Base-by-base conservation (phyloP, 92 coral and sea anemone genomes). In the Desmophyllum pertusum region DNA sequence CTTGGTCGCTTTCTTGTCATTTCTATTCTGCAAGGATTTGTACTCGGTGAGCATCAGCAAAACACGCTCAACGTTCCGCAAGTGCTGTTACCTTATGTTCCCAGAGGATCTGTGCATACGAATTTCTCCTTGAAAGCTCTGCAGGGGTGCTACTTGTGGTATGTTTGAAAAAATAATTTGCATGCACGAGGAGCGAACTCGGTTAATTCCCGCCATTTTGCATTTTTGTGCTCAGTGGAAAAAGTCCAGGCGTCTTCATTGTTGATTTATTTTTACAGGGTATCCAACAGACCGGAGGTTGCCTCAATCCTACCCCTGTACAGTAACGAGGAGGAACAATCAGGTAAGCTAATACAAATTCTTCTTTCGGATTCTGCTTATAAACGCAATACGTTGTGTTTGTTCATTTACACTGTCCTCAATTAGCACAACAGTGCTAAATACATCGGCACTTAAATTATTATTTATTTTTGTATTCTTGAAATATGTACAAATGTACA, bases 141-240 rank as follows among this genome's bases (percentile, higher is more conserved):
- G 48, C 95, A 93, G 51, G 99, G 99, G 1, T 96, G 99, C 70
- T 96, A 88, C 66, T 57, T 90, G 30, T 96, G 99, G 99, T 94
- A 63, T 39, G 93, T 71, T 53, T 31, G 4, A 36, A 13, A 18
- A 48, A 48, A 48, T 48, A 1, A 13, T 48, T 15, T 57, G 25
- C 65, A 10, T 15, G 25, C 42, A 35, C 45, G 39, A 15, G 41
- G 8, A 64, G 21, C 36, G 39, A 10, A 17, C n/a, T 0, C 23
- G 42, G 29, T 67, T n/a, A n/a, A n/a, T n/a, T 67, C 73, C 42
- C 73, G 73, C 73, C 73, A 67, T 14, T 67, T 67, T 36, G 42
- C 73, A 37, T 18, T 35, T 21, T 17, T 36, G 35, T 17, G 18
- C 15, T 10, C 42, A 67, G 25, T 37, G 11, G 45, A 67, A 67